Evolutionary conservation across 2,888 invertebrate genomes (phyloP).

Genomic region (Seira musarum): DNA sequence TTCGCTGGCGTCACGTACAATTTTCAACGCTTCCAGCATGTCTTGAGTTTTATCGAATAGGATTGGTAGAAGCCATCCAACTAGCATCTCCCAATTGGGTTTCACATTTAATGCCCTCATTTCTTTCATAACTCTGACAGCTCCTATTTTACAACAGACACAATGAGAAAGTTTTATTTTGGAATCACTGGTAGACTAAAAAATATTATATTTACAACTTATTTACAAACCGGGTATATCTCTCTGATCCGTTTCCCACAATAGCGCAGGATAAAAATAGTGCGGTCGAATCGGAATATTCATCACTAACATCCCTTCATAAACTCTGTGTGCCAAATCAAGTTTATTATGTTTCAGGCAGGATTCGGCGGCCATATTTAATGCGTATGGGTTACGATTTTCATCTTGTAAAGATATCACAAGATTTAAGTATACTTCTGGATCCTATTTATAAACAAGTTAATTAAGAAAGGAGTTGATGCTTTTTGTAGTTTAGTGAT

Average conservation of each 20-base stretch:
- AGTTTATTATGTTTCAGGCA: constrained; percentile 51
- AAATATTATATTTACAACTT: neutral
- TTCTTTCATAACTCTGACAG: constrained; percentile 28
- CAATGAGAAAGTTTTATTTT: neutral
- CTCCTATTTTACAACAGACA: constrained; percentile 33
- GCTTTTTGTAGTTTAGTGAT: no score
- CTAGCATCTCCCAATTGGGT: constrained; percentile 56
- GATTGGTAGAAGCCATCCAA: constrained; percentile 55
- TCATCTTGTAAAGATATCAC: constrained; percentile 26
- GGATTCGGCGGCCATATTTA: constrained; percentile 56
- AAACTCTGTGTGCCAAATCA: constrained; percentile 23
- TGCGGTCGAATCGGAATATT: constrained; percentile 56
- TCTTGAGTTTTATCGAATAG: constrained; percentile 31
- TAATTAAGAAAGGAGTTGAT: no score
- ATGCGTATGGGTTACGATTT: constrained; percentile 43
- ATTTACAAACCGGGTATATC: constrained; percentile 41
- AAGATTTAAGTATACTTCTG: constrained; percentile 13
- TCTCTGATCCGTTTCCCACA: constrained; percentile 21
- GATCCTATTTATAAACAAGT: constrained; percentile 35
- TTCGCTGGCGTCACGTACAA: constrained; percentile 32
- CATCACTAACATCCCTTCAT: constrained; percentile 44
- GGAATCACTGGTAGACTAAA: constrained; percentile 3
- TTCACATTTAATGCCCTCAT: constrained; percentile 46
- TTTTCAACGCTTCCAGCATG: constrained; percentile 39
- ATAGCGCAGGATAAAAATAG: constrained; percentile 51